A percentile compares a stretch with the other conserved stretches of the same genome.
Evolutionary conservation across 1,140 invertebrate genomes (phyloP).

Genomic region (Vanessa tameamea): DNA sequence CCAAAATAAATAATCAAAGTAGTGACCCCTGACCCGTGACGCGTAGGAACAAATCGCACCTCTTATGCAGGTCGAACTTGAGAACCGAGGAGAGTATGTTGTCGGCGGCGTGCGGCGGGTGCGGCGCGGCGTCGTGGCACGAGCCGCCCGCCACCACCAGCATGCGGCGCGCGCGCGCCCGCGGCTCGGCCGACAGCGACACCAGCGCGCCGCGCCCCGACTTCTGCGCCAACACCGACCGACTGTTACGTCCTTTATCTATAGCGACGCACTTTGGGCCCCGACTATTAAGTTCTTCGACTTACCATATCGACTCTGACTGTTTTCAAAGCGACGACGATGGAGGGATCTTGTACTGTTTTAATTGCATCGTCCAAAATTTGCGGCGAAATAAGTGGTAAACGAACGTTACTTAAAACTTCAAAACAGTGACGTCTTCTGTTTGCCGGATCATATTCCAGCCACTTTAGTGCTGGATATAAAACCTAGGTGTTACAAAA

Average conservation of each 20-base stretch:
- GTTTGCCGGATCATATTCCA: slow-evolving; percentile 90
- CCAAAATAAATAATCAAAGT: too few species aligned
- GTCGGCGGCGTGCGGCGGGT: slow-evolving; percentile 82
- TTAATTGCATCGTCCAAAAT: slow-evolving; percentile 90
- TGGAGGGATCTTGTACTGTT: slow-evolving; percentile 90
- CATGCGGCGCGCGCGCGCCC: slow-evolving; percentile 91
- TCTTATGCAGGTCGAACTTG: slow-evolving; percentile 89
- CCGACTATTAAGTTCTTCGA: too few species aligned
- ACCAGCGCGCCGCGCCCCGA: slow-evolving; percentile 87
- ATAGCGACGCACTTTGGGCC: too few species aligned
- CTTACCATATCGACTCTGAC: slow-evolving; percentile 89
- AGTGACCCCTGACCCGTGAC: too few species aligned
- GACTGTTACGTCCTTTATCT: background rate
- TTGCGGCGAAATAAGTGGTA: slow-evolving; percentile 91
- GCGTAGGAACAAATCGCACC: slow-evolving; percentile 67
- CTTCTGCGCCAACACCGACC: slow-evolving; percentile 47
- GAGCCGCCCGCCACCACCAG: slow-evolving; percentile 96
- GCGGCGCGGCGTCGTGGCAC: slow-evolving; percentile 86
- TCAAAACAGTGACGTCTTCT: slow-evolving; percentile 93
- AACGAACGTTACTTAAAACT: slow-evolving; percentile 90
- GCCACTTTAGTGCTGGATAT: slow-evolving; percentile 94
- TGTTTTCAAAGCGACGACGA: slow-evolving; percentile 89
- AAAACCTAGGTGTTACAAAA: slow-evolving; percentile 84
- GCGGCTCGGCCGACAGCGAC: slow-evolving; percentile 87
- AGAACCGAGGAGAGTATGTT: slow-evolving; percentile 89